phyloP scores from a whole-genome alignment of 2,113 vertebrate species.

The Colinus virginianus region DNA sequence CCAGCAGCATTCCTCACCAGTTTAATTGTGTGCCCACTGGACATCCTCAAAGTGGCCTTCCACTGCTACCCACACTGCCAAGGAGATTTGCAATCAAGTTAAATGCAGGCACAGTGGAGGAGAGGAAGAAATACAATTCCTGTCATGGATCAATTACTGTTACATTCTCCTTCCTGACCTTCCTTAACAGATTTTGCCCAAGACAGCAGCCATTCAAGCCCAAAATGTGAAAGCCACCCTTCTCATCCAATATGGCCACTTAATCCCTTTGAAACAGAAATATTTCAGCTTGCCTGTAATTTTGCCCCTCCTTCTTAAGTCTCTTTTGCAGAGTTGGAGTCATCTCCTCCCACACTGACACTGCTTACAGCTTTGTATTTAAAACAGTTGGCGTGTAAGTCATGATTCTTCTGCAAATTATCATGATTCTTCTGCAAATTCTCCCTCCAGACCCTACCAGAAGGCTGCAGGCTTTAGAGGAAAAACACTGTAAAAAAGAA shows the following conservation, averaged over 20 bases:
- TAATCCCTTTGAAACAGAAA: constrained; percentile 14
- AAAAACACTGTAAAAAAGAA: background rate
- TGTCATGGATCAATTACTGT: background rate
- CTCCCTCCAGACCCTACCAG: constrained; percentile 51
- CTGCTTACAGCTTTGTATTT: constrained; percentile 68
- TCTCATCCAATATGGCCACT: constrained; percentile 17
- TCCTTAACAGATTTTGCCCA: background rate
- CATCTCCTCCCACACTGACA: constrained; percentile 63
- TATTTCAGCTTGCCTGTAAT: constrained; percentile 20
- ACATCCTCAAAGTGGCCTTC: background rate
- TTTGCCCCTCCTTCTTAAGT: constrained; percentile 30
- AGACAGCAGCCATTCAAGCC: background rate
- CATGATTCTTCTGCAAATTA: constrained; percentile 63
- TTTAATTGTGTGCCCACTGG: background rate
- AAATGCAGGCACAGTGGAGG: background rate
- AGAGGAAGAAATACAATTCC: constrained; percentile 5
- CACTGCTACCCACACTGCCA: background rate
- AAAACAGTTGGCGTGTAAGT: constrained; percentile 59
- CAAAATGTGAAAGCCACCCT: background rate
- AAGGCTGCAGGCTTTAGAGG: constrained; percentile 5
- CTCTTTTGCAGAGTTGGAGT: constrained; percentile 55
- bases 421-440: constrained; percentile 62
- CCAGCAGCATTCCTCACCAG: background rate
- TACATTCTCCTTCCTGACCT: background rate
- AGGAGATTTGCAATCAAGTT: background rate